phyloP scores from a whole-genome alignment of 2,888 invertebrate genomes.

The Pseudolycoriella hygida region DNA sequence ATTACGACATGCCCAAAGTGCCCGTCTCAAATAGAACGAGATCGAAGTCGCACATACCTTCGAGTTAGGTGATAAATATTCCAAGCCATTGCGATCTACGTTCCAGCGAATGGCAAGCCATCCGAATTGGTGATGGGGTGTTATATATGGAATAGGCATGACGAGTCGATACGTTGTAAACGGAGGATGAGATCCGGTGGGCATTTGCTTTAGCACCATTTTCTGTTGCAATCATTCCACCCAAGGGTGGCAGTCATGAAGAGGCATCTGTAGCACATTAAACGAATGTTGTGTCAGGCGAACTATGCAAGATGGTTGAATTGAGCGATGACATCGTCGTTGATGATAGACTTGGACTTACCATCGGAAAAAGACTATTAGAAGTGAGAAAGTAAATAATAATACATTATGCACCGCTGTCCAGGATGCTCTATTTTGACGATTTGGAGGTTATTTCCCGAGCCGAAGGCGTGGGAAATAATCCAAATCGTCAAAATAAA shows the following conservation, averaged over 20 bases:
- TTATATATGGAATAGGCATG: conserved; percentile 84
- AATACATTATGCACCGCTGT: too few relatives aligned
- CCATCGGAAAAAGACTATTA: conserved; percentile 63
- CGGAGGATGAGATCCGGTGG: conserved; percentile 56
- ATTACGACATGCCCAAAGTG: too few relatives aligned
- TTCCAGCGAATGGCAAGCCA: conserved; percentile 30
- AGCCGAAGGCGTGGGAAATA: too few relatives aligned
- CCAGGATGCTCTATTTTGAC: too few relatives aligned
- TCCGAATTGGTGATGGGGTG: conserved; percentile 66
- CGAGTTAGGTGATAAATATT: too few relatives aligned
- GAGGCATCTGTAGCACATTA: conserved; percentile 32
- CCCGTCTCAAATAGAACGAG: too few relatives aligned
- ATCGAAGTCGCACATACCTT: too few relatives aligned
- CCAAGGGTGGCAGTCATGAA: conserved; percentile 65
- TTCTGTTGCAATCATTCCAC: conserved; percentile 60
- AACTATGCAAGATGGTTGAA: conserved; percentile 21
- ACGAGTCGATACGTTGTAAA: conserved; percentile 64
- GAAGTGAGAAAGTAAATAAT: conserved; percentile 42
- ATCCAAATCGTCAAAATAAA: too few relatives aligned
- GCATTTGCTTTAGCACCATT: conserved; percentile 64
- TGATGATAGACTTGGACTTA: conserved; percentile 62
- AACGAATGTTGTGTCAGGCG: conserved; percentile 33
- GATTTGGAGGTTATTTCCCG: too few relatives aligned
- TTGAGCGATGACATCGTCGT: conserved; percentile 45
- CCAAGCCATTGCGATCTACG: conserved; percentile 47